Evolutionary conservation across 2,888 invertebrate species (phyloP).

Genomic region (Melipona beecheii): DNA sequence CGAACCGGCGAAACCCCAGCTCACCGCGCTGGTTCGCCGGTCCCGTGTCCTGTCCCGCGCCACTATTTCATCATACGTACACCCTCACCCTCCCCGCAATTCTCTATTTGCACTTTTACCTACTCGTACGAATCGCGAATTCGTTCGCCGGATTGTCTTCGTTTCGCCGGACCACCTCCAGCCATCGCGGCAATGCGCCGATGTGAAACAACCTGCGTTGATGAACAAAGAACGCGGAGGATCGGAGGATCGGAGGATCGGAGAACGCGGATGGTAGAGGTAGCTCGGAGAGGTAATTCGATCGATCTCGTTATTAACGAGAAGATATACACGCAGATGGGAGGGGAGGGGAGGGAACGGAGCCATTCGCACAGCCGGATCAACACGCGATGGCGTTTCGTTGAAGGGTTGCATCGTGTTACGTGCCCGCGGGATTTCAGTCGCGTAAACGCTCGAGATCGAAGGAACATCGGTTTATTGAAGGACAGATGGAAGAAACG

Average conservation of each 20-base stretch:
- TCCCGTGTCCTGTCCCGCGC: neutral
- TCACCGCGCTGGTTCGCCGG: conserved; percentile 2
- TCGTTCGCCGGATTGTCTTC: conserved; percentile 21
- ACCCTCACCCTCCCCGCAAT: neutral
- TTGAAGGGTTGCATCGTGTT: conserved; percentile 22
- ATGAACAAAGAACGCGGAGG: neutral
- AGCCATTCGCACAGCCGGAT: neutral
- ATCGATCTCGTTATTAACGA: conserved; percentile 47
- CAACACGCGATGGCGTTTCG: conserved; percentile 20
- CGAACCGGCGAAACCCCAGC: conserved; percentile 37
- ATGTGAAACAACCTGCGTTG: neutral
- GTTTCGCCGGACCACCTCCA: conserved; percentile 20
- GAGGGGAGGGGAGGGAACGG: no score
- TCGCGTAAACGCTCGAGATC: conserved; percentile 40
- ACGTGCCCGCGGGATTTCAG: conserved; percentile 15
- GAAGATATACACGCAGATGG: neutral
- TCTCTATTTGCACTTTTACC: conserved; percentile 32
- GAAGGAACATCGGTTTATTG: conserved; percentile 62
- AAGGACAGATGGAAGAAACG: conserved; percentile 61
- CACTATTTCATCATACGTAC: conserved; percentile 35
- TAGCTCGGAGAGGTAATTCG: conserved; percentile 31
- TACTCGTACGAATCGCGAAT: conserved; percentile 10
- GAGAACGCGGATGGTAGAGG: neutral
- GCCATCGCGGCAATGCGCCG: no score
- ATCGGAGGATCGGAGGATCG: neutral